phyloP scores from a whole-genome alignment of 2,888 invertebrate genomes.

The Clivina fossor region DNA sequence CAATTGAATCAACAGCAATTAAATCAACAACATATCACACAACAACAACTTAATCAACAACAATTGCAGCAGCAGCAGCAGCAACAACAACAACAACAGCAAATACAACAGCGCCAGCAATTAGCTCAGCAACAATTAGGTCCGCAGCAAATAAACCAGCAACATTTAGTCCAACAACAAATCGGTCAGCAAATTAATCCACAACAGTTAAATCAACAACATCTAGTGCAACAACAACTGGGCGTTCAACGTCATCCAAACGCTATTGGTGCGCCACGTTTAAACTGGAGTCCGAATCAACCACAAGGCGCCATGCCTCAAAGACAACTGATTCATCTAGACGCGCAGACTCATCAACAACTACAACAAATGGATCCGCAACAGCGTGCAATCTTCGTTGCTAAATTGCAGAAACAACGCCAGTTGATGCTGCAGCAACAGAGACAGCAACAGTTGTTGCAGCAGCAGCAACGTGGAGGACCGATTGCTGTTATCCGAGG shows the following conservation, averaged over 20 bases:
- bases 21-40: constrained; percentile 32
- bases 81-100: constrained; percentile 50
- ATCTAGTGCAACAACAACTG: constrained; percentile 60
- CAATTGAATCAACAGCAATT: constrained; percentile 46
- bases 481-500: constrained; percentile 50
- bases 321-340: constrained; percentile 76
- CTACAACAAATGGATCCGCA: constrained; percentile 79
- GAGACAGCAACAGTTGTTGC: constrained; percentile 56
- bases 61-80: constrained; percentile 41
- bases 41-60: constrained; percentile 38
- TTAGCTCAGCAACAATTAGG: constrained; percentile 40
- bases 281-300: constrained; percentile 30
- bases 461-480: constrained; percentile 49
- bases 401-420: constrained; percentile 70
- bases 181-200: constrained; percentile 44
- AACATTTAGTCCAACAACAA: constrained; percentile 47
- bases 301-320: constrained; percentile 50
- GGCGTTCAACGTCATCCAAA: constrained; percentile 57
- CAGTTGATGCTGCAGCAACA: constrained; percentile 60
- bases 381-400: constrained; percentile 77
- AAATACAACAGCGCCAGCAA: constrained; percentile 47
- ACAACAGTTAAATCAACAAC: constrained; percentile 51
- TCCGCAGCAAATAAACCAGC: constrained; percentile 33
- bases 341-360: constrained; percentile 81
- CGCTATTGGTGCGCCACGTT: constrained; percentile 37